A percentile compares a stretch with the other conserved stretches of the same genome.
Conservation (phyloP, 2,113 vertebrate genomes). For the Podiceps cristatus region DNA sequence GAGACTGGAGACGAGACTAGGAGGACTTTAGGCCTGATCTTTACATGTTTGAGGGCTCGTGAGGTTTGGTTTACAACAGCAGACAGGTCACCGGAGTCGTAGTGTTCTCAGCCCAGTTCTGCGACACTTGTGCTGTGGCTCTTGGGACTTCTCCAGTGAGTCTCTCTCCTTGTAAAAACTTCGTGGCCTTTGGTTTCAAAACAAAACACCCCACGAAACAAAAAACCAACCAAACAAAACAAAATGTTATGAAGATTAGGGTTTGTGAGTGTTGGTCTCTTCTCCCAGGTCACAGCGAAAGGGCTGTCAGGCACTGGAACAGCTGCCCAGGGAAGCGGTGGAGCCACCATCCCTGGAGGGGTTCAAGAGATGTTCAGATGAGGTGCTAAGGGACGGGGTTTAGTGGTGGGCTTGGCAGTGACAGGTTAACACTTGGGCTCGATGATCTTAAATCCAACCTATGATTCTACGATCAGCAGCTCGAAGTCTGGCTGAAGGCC, state of each 20-base stretch:
- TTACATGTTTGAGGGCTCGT: fast-evolving
- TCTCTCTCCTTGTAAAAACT: neutral
- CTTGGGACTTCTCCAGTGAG: neutral
- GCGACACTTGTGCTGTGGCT: fast-evolving
- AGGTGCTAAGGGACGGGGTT: too few species aligned
- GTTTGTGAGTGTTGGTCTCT: too few species aligned
- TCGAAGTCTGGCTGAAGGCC: neutral
- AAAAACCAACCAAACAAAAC: too few species aligned
- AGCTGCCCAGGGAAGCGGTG: too few species aligned
- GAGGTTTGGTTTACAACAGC: neutral
- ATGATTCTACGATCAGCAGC: neutral
- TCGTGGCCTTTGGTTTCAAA: neutral
- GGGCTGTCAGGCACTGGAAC: too few species aligned
- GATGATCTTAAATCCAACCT: too few species aligned
- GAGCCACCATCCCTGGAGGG: too few species aligned
- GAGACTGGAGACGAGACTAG: neutral
- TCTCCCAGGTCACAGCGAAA: too few species aligned
- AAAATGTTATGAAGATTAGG: neutral
- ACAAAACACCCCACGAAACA: too few species aligned
- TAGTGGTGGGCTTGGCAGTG: too few species aligned
- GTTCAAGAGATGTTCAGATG: too few species aligned
- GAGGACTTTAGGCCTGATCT: neutral
- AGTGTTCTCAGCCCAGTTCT: neutral
- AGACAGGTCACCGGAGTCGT: neutral
- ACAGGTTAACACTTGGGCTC: too few species aligned